phyloP scores from a whole-genome alignment of 2,797 vertebrate species.

The Sebastiscus albofasciatus region DNA sequence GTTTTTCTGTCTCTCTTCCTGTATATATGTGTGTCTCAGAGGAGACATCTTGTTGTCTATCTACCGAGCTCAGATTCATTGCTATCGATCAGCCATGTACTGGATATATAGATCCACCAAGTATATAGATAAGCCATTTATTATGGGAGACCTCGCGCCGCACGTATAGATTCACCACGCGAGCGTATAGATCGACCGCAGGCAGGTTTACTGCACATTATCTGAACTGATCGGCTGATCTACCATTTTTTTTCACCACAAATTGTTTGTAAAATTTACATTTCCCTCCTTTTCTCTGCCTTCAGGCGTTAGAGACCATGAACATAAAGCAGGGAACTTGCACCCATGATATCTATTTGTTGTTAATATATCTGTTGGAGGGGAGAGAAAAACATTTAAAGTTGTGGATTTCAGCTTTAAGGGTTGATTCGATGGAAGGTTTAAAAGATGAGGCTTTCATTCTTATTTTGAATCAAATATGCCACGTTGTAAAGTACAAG shows the following conservation, averaged over 20 bases:
- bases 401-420: not conserved
- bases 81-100: conserved; percentile 76
- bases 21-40: conserved; percentile 40
- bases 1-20: not conserved
- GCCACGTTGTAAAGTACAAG: conserved; percentile 4
- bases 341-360: not conserved
- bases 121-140: conserved; percentile 82
- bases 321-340: not conserved
- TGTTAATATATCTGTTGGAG: not conserved
- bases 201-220: conserved; percentile 59
- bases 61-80: conserved; percentile 72
- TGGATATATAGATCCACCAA: conserved; percentile 80
- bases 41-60: conserved; percentile 69
- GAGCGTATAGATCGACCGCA: conserved; percentile 50
- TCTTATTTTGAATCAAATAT: conserved; percentile 7
- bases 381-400: not conserved
- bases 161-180: conserved; percentile 62
- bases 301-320: not conserved
- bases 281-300: not conserved
- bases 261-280: not conserved
- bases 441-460: conserved; percentile 9
- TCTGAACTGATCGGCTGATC: conserved; percentile 35
- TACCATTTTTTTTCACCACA: not conserved
- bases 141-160: conserved; percentile 52
- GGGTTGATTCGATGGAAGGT: not conserved